Percentiles rank a stretch among this genome's conserved stretches.
Evolutionary conservation across 2,113 vertebrate species (phyloP).

Genomic region (Helogale parvula): DNA sequence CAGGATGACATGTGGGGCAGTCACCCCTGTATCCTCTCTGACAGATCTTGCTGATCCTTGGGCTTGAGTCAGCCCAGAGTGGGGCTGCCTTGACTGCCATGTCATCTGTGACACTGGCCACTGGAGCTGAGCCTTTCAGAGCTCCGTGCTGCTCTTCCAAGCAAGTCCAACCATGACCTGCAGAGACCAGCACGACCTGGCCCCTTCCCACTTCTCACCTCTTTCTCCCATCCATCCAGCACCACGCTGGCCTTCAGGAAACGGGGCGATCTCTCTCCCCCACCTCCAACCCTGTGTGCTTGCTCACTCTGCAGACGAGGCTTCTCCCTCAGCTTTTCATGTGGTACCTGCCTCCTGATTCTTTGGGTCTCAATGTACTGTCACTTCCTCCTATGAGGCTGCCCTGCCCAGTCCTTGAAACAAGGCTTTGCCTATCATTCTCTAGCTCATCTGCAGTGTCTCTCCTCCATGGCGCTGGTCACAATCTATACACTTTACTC

Average conservation of each 20-base stretch:
- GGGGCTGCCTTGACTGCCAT: rapidly evolving
- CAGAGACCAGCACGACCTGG: rapidly evolving
- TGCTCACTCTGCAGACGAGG: background rate
- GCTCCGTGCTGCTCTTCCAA: background rate
- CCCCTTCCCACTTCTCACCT: background rate
- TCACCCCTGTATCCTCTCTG: background rate
- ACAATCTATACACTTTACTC: background rate
- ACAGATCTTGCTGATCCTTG: no score
- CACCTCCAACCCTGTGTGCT: background rate
- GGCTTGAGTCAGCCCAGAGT: rapidly evolving
- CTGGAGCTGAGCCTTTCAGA: background rate
- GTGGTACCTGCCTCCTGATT: background rate
- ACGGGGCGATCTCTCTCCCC: background rate
- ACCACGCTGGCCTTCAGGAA: background rate
- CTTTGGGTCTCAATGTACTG: background rate
- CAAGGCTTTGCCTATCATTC: background rate
- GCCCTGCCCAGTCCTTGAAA: background rate
- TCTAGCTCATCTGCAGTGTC: background rate
- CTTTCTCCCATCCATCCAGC: background rate
- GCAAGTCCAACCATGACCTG: background rate
- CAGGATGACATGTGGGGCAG: background rate
- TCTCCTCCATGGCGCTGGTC: background rate
- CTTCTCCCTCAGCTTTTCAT: background rate
- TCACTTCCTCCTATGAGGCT: background rate
- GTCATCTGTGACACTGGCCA: background rate